Conservation (phyloP, 2,797 vertebrate species). For the Oreochromis mossambicus region DNA sequence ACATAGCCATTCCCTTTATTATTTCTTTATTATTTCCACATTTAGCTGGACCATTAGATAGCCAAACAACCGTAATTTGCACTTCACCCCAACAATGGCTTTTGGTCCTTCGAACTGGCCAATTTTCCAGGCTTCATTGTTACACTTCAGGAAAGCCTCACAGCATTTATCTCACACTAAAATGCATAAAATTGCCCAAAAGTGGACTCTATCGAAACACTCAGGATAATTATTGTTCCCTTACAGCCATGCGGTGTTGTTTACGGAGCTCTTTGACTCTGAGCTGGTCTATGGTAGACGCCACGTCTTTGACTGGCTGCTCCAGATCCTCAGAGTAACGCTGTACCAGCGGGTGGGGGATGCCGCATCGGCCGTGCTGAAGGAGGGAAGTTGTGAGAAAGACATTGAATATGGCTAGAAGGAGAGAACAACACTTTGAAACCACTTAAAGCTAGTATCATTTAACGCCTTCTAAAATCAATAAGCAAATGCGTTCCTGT, state of each 20-base stretch:
- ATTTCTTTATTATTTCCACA: background rate
- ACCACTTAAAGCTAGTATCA: background rate
- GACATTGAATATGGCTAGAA: background rate
- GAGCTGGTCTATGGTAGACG: constrained; percentile 88
- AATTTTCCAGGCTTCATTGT: background rate
- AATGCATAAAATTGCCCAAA: background rate
- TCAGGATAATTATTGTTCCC: constrained; percentile 26
- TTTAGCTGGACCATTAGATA: background rate
- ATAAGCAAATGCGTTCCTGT: background rate
- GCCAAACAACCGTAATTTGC: background rate
- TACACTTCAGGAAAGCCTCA: background rate
- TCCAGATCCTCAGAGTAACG: constrained; percentile 91
- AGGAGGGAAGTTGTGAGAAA: background rate
- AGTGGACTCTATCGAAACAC: background rate
- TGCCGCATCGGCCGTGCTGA: constrained; percentile 95
- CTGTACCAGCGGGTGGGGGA: constrained; percentile 90
- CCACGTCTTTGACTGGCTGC: constrained; percentile 86
- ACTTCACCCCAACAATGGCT: background rate
- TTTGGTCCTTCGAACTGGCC: background rate
- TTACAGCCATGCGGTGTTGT: constrained; percentile 98
- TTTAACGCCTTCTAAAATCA: background rate
- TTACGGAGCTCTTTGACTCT: constrained; percentile 91
- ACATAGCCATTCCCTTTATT: background rate
- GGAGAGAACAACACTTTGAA: background rate
- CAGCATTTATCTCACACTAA: background rate